Evolutionary conservation across 2,113 vertebrate genomes (phyloP), one percentile per base, ranked within the genome.

Genomic region (Datnioides undecimradiatus): DNA sequence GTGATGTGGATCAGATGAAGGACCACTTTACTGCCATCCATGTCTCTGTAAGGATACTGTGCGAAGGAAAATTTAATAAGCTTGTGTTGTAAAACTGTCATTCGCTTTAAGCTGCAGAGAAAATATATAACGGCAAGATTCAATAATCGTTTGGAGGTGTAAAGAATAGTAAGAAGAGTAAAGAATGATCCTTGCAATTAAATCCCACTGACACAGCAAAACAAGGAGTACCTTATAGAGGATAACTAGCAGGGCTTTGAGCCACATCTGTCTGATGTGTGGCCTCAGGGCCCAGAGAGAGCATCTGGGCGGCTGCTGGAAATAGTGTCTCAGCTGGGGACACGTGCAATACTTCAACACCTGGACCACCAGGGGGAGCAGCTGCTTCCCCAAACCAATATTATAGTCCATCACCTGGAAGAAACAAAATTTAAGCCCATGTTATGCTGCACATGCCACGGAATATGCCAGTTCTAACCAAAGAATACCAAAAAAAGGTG

Each of bases 401-500:
- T 99, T 99, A 90, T 98, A 99, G 92, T 99, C 98, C 96, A 99
- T 97, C 62, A 99, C 98, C 98, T 99, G 90, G 76, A 94, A 91
- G 13, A 89, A 45, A 79, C 8, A 68, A 11, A 33, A 48, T 8
- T 67, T 27, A 17, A 40, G 58, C 14, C 41, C 4, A 69, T 31
- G 6, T 27, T 27, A 9, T 27, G 55, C 6, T 66, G 19, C 34
- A 23, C 9, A 46, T 41, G 9, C 49, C 0, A 21, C 14, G 38
- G 23, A 51, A 65, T 23, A 57, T 59, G 17, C 4, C 8, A 64
- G 31, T 11, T 27, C 2, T 11, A 65, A 29, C 7, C 7, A 29
- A 10, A 66, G n/a, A 29, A 38, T 14, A 8, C 33, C 5, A 60
- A 51, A 46, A 43, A 52, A 31, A 17, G 5, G 3, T 23, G 11